Evolutionary conservation across 2,888 invertebrate species (phyloP), one percentile per base, ranked within the genome.

Genomic region (Trachelus troglodyta): DNA sequence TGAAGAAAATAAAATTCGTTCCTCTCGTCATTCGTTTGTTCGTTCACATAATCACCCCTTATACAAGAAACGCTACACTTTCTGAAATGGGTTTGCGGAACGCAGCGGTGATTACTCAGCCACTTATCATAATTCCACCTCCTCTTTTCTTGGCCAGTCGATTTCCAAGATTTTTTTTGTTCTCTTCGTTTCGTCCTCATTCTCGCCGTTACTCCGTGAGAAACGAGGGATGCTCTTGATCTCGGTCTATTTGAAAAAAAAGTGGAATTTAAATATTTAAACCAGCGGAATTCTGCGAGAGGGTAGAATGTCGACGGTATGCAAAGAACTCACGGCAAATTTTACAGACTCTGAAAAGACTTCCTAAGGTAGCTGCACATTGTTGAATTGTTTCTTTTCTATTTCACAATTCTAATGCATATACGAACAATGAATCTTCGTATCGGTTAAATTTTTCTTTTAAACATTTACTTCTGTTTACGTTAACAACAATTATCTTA

Each of bases 211-310:
- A 34, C 23, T n/a, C 35, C n/a, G 4, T 12, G 74, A 35, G 74
- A 74, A 35, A 34, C 74, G 15, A 35, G 34, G 31, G 74, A 34
- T 30, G 34, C 12, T 12, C 74, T 30, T 30, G 74, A 74, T 74
- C 34, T n/a, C 74, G 35, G 31, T 34, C 74, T 74, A 74, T 85
- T 84, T 83, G 82, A 82, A 85, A 87, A 40, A 86, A 86, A 87
- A 87, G 35, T 86, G 86, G 83, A 87, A 87, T 86, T 87, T 87
- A 86, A 87, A 87, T 87, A 87, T 86, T 87, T 86, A 85, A 86
- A 85, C 73, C 78, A 33, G 69, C 34, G 11, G n/a, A 34, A 33
- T 78, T 37, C 78, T 71, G 56, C 75, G 77, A 69, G 31, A 31
- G 37, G n/a, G 77, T 80, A 80, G 75, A 69, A 83, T 81, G 84